These are phyloP conservation scores for Salvator merianae DNA, from an alignment of 2,113 vertebrate species.

Conservation along the genomic window DNA sequence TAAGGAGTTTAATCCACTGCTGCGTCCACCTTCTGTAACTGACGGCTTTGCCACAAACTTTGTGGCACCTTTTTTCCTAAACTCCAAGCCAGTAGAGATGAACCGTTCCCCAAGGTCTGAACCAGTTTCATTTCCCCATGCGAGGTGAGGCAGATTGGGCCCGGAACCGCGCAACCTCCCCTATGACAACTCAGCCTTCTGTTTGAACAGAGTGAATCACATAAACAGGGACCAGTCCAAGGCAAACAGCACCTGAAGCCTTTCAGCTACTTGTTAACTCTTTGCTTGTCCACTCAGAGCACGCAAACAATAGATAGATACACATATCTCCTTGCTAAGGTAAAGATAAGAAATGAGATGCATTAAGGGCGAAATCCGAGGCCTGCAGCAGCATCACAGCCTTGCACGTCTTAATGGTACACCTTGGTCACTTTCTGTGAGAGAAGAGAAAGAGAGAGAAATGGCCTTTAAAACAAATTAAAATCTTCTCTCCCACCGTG, in stretches of 20 bases:
- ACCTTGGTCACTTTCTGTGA: background rate
- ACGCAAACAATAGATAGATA: background rate
- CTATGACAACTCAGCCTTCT: background rate
- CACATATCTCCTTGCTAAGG: background rate
- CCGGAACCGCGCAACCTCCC: slow-evolving; percentile 9
- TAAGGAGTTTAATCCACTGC: background rate
- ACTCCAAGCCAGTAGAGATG: accelerated
- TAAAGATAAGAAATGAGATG: background rate
- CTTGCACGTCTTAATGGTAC: background rate
- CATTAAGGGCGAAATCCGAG: background rate
- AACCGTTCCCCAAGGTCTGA: background rate
- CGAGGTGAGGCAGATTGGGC: background rate
- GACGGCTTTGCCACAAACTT: background rate
- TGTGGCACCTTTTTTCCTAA: background rate
- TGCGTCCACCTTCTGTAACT: background rate
- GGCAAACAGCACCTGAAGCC: slow-evolving; percentile 49
- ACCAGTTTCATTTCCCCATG: accelerated
- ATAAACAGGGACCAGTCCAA: slow-evolving; percentile 53
- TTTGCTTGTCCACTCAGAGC: background rate
- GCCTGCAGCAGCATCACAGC: too few species aligned
- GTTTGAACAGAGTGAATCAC: slow-evolving; percentile 60
- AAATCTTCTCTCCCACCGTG: too few species aligned
- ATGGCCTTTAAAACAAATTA: too few species aligned
- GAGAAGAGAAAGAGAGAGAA: background rate
- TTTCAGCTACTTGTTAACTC: slow-evolving; percentile 33